Conservation (phyloP, 37 sponge, comb jelly and placozoan genomes). For the Aplysina aerophoba region DNA sequence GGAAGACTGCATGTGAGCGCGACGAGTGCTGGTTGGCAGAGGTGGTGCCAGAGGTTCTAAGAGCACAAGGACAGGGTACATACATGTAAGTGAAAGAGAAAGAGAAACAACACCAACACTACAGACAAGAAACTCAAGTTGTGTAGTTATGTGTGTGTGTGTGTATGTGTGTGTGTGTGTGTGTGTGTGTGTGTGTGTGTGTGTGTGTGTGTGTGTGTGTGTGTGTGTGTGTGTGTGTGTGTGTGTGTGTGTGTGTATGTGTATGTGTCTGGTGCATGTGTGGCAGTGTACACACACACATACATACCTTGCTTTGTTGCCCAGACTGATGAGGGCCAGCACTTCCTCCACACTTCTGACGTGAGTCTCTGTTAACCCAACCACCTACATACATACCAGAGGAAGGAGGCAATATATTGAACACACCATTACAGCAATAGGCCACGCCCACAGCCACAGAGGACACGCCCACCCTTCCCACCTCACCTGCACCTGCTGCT, state of each 20-base stretch:
- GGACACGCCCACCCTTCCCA: neutral
- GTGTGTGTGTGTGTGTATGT: neutral
- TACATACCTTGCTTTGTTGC: constrained; percentile 76
- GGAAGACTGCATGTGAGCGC: constrained; percentile 97
- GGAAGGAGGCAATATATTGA: neutral
- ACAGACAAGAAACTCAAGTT: too few relatives aligned
- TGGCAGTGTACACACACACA: too few relatives aligned
- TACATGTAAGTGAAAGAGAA: neutral
- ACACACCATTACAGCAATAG: constrained; percentile 11
- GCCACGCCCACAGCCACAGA: too few relatives aligned
- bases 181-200: too few relatives aligned
- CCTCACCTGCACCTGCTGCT: constrained; percentile 85
- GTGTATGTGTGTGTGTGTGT: too few relatives aligned
- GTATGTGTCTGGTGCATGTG: neutral
- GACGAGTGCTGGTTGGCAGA: constrained; percentile 98
- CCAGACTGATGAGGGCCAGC: constrained; percentile 74
- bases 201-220: neutral
- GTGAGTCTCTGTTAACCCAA: constrained; percentile 81
- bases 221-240: too few relatives aligned
- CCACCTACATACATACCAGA: constrained; percentile 61
- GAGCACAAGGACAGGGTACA: too few relatives aligned
- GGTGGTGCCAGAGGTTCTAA: constrained; percentile 94
- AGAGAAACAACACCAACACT: too few relatives aligned
- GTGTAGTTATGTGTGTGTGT: neutral
- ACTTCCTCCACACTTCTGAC: constrained; percentile 85